Evolutionary conservation across 2,888 invertebrate species (phyloP), one percentile per base, ranked within the genome.

Genomic region (Minunthozetes semirufus): DNA sequence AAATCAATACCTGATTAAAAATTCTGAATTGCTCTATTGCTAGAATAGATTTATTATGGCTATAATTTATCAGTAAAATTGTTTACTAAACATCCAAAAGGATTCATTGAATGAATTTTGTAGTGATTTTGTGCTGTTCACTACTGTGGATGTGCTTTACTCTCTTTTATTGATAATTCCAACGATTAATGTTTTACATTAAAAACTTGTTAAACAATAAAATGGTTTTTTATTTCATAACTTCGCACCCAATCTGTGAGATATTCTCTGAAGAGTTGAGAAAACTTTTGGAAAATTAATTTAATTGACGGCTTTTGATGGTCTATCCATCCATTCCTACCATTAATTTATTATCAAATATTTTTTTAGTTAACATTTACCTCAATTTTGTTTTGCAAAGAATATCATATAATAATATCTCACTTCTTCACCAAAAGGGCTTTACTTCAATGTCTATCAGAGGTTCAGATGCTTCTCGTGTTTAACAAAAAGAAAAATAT

Each of bases 281-380:
- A 13, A 27, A 17, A 15, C 4, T 13, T 27, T 22, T 11, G 8
- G n/a, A 6, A 19, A 50, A 17, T 56, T 27, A 59, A 59, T 59
- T 59, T 59, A 59, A 59, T 59, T 59, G 59, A 59, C 17, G 59
- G 59, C 15, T 59, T 59, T 3, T 33, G 27, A 5, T 27, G 27
- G 13, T 59, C 59, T 33, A 33, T 33, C 3, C 4, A 33, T 17
- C 27, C 2, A 11, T 56, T 22, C 25, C 22, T 11, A 59, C 25
- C 27, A 59, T 27, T 59, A 59, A 59, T 59, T 59, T 59, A 59
- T 59, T 59, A 29, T 27, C 59, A 59, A 27, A 59, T 9, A 11
- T 59, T 29, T 27, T 59, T 56, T 25, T 15, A 29, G 13, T 59
- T 27, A 42, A 42, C 42, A 42, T 27, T 59, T 53, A 19, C 2